Base-by-base conservation (phyloP, 2,888 invertebrate species). In the Leptinotarsa peninsularis region DNA sequence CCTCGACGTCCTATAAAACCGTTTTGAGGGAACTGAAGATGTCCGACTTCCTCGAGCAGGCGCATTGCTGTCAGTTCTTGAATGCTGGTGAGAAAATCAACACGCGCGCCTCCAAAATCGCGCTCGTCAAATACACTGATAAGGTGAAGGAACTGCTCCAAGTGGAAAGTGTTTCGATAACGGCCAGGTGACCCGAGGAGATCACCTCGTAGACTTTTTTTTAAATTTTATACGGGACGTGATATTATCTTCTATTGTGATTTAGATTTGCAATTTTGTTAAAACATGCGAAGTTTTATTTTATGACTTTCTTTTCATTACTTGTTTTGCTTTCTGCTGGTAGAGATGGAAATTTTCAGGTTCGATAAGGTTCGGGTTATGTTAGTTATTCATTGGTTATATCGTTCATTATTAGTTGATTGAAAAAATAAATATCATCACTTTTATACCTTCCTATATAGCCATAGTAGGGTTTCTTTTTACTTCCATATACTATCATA, bases 41-140 rank as follows among this genome's bases (percentile, higher is more conserved):
- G 83, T 91, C 93, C 63, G 95, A 95, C 85, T 96, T 96, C 87
- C 88, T 95, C 76, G 94, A 95, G 85, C 92, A 94, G 81, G 94
- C 95, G 18, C 93, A 93, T 81, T 95, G 95, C 85, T 93, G 95
- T 85, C 95, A 95, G 86, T 90, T 95, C 71, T 88, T 95, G 76
- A 93, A 94, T 83, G 93, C 94, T 66, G 94, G 94, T 50, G 95
- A 94, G 86, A 94, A 94, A 86, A 91, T 95, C 77, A 95, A 95
- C 87, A 92, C 94, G 73, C 91, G 95, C 75, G 93, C 94, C 63
- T 94, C 95, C 68, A 95, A 95, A 88, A 94, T 96, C 82, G 92
- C 94, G 71, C 91, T 96, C 74, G 93, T 96, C 81, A 92, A 94
- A 86, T 95, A 96, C 89, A 96, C 95, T 83, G 95, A 96, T 84